A percentile compares a stretch with the other conserved stretches of the same genome.
These are phyloP conservation scores for Heteropelma amictum DNA, from an alignment of 2,888 invertebrate species.

Conservation along the genomic window DNA sequence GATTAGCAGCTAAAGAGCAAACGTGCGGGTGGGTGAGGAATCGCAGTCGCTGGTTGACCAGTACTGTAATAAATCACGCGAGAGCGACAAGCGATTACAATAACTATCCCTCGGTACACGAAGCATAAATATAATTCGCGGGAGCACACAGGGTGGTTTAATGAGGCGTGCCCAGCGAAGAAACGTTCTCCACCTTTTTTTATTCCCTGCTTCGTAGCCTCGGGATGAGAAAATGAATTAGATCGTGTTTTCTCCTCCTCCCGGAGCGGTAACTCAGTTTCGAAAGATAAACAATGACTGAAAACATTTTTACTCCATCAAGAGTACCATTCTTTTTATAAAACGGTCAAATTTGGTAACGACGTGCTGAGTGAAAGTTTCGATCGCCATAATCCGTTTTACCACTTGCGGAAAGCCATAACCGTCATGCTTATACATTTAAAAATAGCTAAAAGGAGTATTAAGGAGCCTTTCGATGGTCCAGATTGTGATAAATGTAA, in stretches of 20 bases:
- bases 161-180: conserved; percentile 70
- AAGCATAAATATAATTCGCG: conserved; percentile 71
- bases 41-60: conserved; percentile 57
- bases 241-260: conserved; percentile 15
- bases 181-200: conserved; percentile 63
- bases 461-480: too few relatives aligned
- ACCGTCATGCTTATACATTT: too few relatives aligned
- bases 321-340: too few relatives aligned
- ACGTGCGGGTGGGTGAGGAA: conserved; percentile 67
- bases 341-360: too few relatives aligned
- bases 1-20: conserved; percentile 62
- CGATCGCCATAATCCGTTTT: too few relatives aligned
- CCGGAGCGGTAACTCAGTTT: background rate
- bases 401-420: too few relatives aligned
- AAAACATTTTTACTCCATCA: background rate
- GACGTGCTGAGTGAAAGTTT: too few relatives aligned
- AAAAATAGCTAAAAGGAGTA: too few relatives aligned
- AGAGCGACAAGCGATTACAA: conserved; percentile 75
- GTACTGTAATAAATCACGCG: conserved; percentile 71
- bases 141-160: conserved; percentile 67
- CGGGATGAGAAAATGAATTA: conserved; percentile 50
- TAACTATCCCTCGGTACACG: conserved; percentile 69
- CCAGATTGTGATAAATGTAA: too few relatives aligned
- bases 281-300: background rate
- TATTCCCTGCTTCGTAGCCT: background rate